phyloP scores from a whole-genome alignment of 2,888 invertebrate species.

The Lasiommata megera region DNA sequence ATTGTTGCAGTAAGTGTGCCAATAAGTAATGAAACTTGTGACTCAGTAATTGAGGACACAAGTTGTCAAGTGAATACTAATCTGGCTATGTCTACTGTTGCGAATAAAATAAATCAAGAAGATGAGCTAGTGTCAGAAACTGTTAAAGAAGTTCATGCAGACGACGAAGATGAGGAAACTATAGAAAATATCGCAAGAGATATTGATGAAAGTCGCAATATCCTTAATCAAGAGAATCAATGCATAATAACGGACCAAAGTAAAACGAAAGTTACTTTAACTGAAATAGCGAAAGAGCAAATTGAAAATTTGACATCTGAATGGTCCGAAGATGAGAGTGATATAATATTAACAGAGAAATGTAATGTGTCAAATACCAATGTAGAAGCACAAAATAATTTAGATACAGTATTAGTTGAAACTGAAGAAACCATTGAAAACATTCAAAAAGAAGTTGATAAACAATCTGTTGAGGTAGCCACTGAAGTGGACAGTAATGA shows the following conservation, averaged over 20 bases:
- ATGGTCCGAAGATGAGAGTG: constrained; percentile 67
- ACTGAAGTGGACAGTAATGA: constrained; percentile 12
- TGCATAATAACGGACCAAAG: constrained; percentile 7
- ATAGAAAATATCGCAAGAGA: constrained; percentile 33
- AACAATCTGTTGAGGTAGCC: constrained; percentile 38
- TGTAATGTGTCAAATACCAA: constrained; percentile 15
- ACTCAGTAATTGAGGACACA: constrained; percentile 1
- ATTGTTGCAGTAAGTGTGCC: neutral
- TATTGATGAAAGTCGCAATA: constrained; percentile 22
- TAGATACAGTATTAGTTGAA: constrained; percentile 39
- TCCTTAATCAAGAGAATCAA: constrained; percentile 3
- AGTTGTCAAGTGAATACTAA: neutral
- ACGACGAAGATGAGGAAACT: constrained; percentile 32
- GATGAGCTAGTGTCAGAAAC: constrained; percentile 23
- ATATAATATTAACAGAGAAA: constrained; percentile 30
- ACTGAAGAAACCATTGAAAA: constrained; percentile 74
- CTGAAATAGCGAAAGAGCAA: constrained; percentile 43
- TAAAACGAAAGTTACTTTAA: constrained; percentile 15
- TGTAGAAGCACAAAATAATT: constrained; percentile 5
- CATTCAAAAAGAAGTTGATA: constrained; percentile 72
- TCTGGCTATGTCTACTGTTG: neutral
- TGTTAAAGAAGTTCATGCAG: constrained; percentile 20
- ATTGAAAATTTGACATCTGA: constrained; percentile 56
- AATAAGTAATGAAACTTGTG: neutral
- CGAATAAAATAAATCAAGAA: constrained; percentile 11